Percentiles rank a stretch among this genome's conserved stretches.
These are phyloP conservation scores for Eledona agricola DNA, from an alignment of 2,888 invertebrate genomes.

Conservation along the genomic window DNA sequence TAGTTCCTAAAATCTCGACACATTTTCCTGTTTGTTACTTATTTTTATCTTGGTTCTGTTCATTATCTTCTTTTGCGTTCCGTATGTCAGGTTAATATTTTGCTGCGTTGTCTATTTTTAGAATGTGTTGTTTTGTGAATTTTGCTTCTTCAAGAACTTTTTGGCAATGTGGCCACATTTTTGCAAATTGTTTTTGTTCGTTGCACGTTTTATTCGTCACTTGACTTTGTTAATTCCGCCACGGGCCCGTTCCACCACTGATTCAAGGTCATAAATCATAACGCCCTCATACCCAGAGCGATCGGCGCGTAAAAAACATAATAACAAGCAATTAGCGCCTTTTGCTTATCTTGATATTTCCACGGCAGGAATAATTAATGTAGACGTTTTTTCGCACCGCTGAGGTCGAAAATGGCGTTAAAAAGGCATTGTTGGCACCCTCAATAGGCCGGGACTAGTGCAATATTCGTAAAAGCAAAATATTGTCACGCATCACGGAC, in stretches of 20 bases:
- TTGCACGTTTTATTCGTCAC: too few relatives aligned
- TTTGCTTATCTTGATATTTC: constrained; percentile 48
- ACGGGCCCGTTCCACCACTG: background rate
- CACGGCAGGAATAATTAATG: constrained; percentile 41
- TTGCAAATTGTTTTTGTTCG: too few relatives aligned
- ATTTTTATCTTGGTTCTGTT: too few relatives aligned
- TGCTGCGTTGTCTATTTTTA: too few relatives aligned
- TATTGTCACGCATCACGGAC: constrained; percentile 66
- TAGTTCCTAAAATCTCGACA: too few relatives aligned
- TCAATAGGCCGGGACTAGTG: constrained; percentile 75
- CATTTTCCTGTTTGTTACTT: too few relatives aligned
- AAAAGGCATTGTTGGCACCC: constrained; percentile 44
- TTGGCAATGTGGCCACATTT: too few relatives aligned
- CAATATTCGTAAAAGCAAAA: constrained; percentile 65
- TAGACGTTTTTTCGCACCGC: constrained; percentile 34
- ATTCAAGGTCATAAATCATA: constrained; percentile 19
- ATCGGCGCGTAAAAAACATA: constrained; percentile 40
- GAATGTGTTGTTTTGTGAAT: too few relatives aligned
- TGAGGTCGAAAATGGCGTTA: constrained; percentile 19
- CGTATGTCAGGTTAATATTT: too few relatives aligned
- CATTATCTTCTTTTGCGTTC: too few relatives aligned
- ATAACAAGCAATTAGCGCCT: constrained; percentile 45
- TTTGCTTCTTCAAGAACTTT: too few relatives aligned
- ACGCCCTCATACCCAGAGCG: background rate
- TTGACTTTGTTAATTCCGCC: too few relatives aligned